Conservation (phyloP, 2,113 vertebrate species). For the Nesoenas mayeri region DNA sequence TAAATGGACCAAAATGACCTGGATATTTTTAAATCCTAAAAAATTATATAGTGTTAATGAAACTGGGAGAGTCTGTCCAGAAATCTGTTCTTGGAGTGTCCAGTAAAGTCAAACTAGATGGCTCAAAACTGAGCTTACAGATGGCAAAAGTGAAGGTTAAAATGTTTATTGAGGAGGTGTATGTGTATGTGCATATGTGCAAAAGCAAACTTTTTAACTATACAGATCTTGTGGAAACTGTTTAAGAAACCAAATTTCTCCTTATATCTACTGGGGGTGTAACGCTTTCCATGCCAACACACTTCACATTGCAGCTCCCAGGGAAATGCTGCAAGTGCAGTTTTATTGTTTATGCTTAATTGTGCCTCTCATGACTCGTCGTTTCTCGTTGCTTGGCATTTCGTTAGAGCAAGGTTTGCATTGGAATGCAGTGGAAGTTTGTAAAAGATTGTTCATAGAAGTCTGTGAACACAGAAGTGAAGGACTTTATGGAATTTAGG, state of each 20-base stretch:
- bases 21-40: neutral
- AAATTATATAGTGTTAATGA: neutral
- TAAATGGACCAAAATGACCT: neutral
- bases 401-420: neutral
- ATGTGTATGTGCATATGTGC: neutral
- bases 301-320: neutral
- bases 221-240: neutral
- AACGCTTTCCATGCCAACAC: neutral
- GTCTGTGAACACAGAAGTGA: neutral
- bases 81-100: neutral
- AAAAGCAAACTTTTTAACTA: neutral
- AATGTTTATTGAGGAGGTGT: neutral
- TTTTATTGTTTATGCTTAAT: neutral
- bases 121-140: neutral
- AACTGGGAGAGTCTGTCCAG: neutral
- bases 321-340: neutral
- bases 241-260: neutral
- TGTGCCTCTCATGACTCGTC: neutral
- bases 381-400: neutral
- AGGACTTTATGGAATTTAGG: neutral
- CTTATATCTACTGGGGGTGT: neutral
- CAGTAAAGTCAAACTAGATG: neutral
- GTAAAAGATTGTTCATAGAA: neutral
- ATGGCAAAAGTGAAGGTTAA: neutral
- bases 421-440: neutral